A percentile compares a stretch with the other conserved stretches of the same genome.
Conservation (phyloP, 1,140 invertebrate species). For the Leguminivora glycinivorella region DNA sequence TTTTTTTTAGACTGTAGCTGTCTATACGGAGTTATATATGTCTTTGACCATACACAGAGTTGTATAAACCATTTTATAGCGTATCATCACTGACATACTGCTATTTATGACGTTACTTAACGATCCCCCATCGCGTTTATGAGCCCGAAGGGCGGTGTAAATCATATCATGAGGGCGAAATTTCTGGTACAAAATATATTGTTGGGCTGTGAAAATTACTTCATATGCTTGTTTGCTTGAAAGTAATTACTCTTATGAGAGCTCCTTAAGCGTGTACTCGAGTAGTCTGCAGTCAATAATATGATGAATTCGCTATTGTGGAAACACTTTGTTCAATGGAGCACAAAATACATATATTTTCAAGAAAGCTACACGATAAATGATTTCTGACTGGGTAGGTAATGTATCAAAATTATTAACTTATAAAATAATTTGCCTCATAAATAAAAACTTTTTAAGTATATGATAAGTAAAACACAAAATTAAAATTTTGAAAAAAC, state of each 20-base stretch:
- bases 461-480: no score
- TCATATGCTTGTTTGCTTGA: not conserved
- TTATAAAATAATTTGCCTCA: no score
- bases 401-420: no score
- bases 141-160: slow-evolving; percentile 30
- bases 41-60: not conserved
- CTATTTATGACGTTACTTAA: slow-evolving; percentile 44
- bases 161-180: slow-evolving; percentile 26
- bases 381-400: no score
- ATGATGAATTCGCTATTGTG: no score
- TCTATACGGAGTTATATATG: not conserved
- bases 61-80: slow-evolving; percentile 41
- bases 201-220: not conserved
- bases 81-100: slow-evolving; percentile 41
- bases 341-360: no score
- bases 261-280: not conserved
- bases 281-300: no score
- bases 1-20: no score
- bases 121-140: slow-evolving; percentile 34
- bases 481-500: no score
- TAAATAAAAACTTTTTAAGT: no score
- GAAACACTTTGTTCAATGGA: no score
- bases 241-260: slow-evolving; percentile 1
- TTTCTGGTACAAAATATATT: slow-evolving; percentile 7
- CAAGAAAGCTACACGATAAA: no score